Evolutionary conservation across 2,888 invertebrate genomes (phyloP).

Genomic region (Leucoma salicis): DNA sequence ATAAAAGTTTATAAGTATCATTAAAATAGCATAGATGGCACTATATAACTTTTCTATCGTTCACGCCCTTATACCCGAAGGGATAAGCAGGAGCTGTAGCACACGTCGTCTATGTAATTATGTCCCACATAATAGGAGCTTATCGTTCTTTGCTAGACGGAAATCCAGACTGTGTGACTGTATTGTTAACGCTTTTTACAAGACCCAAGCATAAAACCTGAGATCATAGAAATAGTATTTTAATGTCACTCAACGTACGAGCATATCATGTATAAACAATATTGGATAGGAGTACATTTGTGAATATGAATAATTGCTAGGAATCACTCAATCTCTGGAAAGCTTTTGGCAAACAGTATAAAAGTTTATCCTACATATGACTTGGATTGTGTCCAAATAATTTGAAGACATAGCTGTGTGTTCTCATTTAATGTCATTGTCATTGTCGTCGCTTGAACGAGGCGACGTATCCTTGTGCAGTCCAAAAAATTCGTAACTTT

Average conservation of each 20-base stretch:
- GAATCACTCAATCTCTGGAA: constrained; percentile 21
- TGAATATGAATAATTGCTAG: neutral
- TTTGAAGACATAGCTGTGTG: constrained; percentile 43
- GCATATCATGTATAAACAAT: too few relatives aligned
- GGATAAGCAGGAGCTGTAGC: too few relatives aligned
- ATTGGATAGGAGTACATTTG: too few relatives aligned
- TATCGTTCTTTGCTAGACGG: too few relatives aligned
- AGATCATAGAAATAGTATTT: too few relatives aligned
- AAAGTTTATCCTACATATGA: constrained; percentile 42
- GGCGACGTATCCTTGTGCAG: constrained; percentile 37
- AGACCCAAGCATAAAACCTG: neutral
- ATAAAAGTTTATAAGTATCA: neutral
- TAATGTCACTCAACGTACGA: too few relatives aligned
- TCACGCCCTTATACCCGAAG: too few relatives aligned
- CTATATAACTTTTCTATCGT: too few relatives aligned
- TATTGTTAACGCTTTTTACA: neutral
- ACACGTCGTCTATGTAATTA: too few relatives aligned
- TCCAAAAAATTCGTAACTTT: constrained; percentile 27
- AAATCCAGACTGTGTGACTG: too few relatives aligned
- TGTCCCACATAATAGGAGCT: too few relatives aligned
- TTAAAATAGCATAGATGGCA: constrained; percentile 35
- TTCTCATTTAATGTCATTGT: constrained; percentile 66
- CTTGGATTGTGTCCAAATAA: constrained; percentile 60
- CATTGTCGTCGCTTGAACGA: constrained; percentile 59
- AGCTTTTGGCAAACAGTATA: constrained; percentile 24